Conservation (phyloP, 2,113 vertebrate species). For the Numida meleagris region DNA sequence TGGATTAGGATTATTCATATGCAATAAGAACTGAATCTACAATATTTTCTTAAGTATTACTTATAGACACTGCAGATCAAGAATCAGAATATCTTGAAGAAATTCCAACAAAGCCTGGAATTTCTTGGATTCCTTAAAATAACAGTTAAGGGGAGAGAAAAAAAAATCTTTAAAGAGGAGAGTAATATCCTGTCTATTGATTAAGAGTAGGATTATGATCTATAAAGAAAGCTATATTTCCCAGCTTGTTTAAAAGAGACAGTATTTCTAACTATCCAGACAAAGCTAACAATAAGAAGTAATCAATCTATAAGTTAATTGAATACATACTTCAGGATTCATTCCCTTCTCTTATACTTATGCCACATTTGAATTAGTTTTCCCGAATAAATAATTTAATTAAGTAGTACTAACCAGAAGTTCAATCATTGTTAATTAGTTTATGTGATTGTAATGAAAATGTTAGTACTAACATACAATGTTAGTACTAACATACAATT, state of each 20-base stretch:
- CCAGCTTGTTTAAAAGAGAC: background rate
- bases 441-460: background rate
- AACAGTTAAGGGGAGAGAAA: background rate
- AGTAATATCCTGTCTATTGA: background rate
- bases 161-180: background rate
- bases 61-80: background rate
- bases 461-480: background rate
- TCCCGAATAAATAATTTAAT: background rate
- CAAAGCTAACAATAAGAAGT: background rate
- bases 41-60: background rate
- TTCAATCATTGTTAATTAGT: background rate
- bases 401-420: background rate
- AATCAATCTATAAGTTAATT: background rate
- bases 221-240: background rate
- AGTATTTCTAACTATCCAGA: background rate
- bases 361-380: background rate
- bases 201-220: background rate
- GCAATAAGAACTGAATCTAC: background rate
- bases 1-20: background rate
- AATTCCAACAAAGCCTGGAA: background rate
- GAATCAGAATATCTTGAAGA: background rate
- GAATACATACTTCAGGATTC: background rate
- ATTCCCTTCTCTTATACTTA: background rate
- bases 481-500: background rate
- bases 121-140: background rate